phyloP scores from a whole-genome alignment of 2,888 invertebrate genomes.

The Escarpia spicata region DNA sequence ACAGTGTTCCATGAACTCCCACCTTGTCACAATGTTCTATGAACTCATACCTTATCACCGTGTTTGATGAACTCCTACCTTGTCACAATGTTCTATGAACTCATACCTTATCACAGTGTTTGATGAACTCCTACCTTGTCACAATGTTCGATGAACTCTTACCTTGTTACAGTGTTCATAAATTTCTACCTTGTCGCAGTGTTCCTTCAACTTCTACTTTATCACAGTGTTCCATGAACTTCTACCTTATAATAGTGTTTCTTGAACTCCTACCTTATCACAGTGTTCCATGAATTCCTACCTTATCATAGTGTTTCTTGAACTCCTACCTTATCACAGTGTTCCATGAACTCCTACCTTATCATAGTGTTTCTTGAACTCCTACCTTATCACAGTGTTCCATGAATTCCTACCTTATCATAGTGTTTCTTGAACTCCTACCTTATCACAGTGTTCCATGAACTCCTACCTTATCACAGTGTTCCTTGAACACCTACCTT shows the following conservation, averaged over 20 bases:
- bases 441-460: conserved; percentile 94
- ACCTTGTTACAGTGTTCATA: not conserved
- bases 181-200: not conserved
- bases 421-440: conserved; percentile 26
- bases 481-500: too few species aligned
- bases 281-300: not conserved
- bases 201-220: not conserved
- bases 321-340: too few species aligned
- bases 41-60: not conserved
- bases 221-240: not conserved
- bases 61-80: not conserved
- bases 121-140: not conserved
- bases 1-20: conserved; percentile 98
- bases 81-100: not conserved
- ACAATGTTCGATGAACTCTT: not conserved
- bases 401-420: not conserved
- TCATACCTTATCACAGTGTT: not conserved
- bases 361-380: too few species aligned
- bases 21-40: not conserved
- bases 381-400: too few species aligned
- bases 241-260: not conserved
- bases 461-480: conserved; percentile 74
- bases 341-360: too few species aligned
- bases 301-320: not conserved
- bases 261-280: not conserved